Conservation (phyloP, 2,113 vertebrate genomes). For the Calidris pugnax region DNA sequence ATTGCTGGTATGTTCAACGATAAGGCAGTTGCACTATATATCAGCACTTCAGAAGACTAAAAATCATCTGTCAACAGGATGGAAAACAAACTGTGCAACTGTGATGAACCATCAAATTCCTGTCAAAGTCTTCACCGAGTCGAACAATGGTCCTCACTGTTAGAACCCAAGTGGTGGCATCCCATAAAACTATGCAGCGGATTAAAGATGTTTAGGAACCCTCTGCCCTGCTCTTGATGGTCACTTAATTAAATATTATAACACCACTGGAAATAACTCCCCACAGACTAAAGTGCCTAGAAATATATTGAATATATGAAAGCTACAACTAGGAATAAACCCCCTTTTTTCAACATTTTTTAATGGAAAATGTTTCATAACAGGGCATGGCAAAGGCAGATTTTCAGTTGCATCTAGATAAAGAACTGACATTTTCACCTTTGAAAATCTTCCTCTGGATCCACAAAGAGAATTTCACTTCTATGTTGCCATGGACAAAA, state of each 20-base stretch:
- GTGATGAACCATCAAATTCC: background rate
- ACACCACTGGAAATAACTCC: background rate
- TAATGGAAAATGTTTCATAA: background rate
- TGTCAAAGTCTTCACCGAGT: background rate
- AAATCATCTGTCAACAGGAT: background rate
- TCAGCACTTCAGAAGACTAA: background rate
- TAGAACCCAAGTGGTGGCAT: background rate
- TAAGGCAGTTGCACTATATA: background rate
- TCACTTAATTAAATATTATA: constrained; percentile 1
- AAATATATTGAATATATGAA: background rate
- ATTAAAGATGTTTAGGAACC: background rate
- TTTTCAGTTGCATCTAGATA: background rate
- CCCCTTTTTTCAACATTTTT: background rate
- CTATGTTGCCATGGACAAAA: background rate
- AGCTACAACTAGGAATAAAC: background rate
- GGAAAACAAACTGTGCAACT: background rate
- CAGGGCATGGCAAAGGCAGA: background rate
- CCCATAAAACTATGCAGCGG: background rate
- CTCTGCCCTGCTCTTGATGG: background rate
- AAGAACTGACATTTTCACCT: background rate
- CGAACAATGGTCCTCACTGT: background rate
- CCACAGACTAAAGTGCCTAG: background rate
- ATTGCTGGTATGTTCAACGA: background rate
- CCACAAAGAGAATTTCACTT: background rate
- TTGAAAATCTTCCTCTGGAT: background rate